phyloP scores from a whole-genome alignment of 2,113 vertebrate species.

The Pungitius pungitius region DNA sequence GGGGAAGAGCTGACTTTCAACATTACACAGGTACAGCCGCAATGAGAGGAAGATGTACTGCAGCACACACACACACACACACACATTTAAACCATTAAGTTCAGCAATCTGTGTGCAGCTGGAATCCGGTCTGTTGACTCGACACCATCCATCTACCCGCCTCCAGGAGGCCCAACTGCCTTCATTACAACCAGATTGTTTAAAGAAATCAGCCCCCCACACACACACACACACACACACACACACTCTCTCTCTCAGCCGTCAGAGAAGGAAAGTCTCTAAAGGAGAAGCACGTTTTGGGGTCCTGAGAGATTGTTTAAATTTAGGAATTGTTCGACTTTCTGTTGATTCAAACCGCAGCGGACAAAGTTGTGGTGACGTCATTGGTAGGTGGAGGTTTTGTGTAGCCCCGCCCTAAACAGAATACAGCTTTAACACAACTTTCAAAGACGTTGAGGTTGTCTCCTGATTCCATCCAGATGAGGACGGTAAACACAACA shows the following conservation, averaged over 20 bases:
- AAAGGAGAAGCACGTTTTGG: conserved; percentile 68
- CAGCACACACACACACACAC: conserved; percentile 19
- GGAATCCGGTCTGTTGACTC: conserved; percentile 51
- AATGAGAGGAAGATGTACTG: conserved; percentile 26
- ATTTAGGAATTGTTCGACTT: conserved; percentile 4
- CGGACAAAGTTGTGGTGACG: no score
- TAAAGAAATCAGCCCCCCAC: conserved; percentile 61
- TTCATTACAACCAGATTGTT: conserved; percentile 76
- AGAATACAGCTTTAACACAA: no score
- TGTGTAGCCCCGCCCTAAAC: no score
- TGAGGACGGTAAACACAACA: no score
- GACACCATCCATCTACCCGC: conserved; percentile 47
- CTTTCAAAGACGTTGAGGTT: no score
- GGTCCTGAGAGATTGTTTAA: conserved; percentile 44
- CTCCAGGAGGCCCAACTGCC: conserved; percentile 49
- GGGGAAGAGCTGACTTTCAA: conserved; percentile 12
- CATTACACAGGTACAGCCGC: conserved; percentile 39
- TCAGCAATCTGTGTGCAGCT: conserved; percentile 75
- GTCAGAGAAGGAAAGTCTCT: conserved; percentile 15
- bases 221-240: background rate
- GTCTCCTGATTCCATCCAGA: no score
- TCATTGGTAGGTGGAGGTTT: no score
- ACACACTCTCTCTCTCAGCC: background rate
- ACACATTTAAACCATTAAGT: conserved; percentile 63
- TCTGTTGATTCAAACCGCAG: background rate